Evolutionary conservation across 2,888 invertebrate species (phyloP), one percentile per base, ranked within the genome.

Genomic region (Trilocha varians): DNA sequence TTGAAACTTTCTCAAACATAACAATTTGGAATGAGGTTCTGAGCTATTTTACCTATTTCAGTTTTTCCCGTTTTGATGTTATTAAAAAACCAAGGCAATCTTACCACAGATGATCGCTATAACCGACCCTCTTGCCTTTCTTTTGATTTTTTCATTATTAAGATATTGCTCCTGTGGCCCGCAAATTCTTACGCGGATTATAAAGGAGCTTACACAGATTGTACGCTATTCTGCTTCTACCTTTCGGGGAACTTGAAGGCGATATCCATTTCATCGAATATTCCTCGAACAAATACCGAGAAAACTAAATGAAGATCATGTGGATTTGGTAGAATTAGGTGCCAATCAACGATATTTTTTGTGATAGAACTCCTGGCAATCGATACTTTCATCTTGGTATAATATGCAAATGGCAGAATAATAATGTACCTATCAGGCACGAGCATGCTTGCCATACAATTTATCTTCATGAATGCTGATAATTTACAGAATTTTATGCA

Each of bases 1-100:
- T n/a, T n/a, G n/a, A n/a, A n/a, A n/a, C n/a, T n/a, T n/a, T n/a
- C n/a, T n/a, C n/a, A n/a, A n/a, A n/a, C n/a, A n/a, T n/a, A n/a
- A n/a, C n/a, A n/a, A n/a, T n/a, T n/a, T n/a, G n/a, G n/a, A n/a
- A n/a, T n/a, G n/a, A n/a, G n/a, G n/a, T n/a, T n/a, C n/a, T 46
- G 48, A 61, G 51, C 53, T 48, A 55, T 64, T 65, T 65, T 63
- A 64, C 60, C 58, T 56, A 45, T 57, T 59, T 53, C 50, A 48
- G 54, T 55, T 59, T 59, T 50, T 53, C 44, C 47, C 52, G 55
- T 61, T 55, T 52, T 45, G 53, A 54, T 54, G 46, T 52, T 54
- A 54, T 52, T 55, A 53, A 52, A 52, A 45, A 47, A 48, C 49
- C 41, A 41, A 49, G 47, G 44, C 45, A 48, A 38, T 47, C 42